Conservation (phyloP, 1,140 invertebrate genomes). For the Aethina tumida region DNA sequence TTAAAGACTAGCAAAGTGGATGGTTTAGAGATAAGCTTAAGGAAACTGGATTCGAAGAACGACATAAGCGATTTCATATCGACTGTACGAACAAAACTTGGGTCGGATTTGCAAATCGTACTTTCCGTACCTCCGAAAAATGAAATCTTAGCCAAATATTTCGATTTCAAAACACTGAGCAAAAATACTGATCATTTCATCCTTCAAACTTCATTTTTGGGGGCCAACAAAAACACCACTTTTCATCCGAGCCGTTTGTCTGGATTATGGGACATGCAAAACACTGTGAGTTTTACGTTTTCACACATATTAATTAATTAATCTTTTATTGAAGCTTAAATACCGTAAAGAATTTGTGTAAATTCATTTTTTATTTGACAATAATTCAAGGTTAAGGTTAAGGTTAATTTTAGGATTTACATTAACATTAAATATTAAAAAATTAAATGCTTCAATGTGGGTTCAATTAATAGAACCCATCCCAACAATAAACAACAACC, state of each 20-base stretch:
- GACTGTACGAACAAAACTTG: constrained; percentile 43
- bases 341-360: too few relatives aligned
- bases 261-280: constrained; percentile 67
- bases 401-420: too few relatives aligned
- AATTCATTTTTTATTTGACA: too few relatives aligned
- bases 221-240: constrained; percentile 51
- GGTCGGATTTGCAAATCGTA: constrained; percentile 44
- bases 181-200: constrained; percentile 56
- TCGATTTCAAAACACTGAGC: constrained; percentile 52
- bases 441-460: too few relatives aligned
- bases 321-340: too few relatives aligned
- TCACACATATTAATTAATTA: too few relatives aligned
- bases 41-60: constrained; percentile 43
- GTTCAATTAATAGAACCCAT: too few relatives aligned
- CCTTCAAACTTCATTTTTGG: constrained; percentile 58
- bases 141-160: constrained; percentile 57
- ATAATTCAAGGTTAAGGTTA: too few relatives aligned
- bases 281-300: constrained; percentile 51
- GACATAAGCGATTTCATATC: constrained; percentile 47
- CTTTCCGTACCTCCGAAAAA: constrained; percentile 50
- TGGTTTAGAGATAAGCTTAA: constrained; percentile 55
- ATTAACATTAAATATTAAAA: too few relatives aligned
- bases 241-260: constrained; percentile 68
- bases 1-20: constrained; percentile 47
- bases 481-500: too few relatives aligned